A percentile compares a stretch with the other conserved stretches of the same genome.
These are phyloP conservation scores for Ectemnius lituratus DNA, from an alignment of 2,888 invertebrate genomes.

Conservation along the genomic window DNA sequence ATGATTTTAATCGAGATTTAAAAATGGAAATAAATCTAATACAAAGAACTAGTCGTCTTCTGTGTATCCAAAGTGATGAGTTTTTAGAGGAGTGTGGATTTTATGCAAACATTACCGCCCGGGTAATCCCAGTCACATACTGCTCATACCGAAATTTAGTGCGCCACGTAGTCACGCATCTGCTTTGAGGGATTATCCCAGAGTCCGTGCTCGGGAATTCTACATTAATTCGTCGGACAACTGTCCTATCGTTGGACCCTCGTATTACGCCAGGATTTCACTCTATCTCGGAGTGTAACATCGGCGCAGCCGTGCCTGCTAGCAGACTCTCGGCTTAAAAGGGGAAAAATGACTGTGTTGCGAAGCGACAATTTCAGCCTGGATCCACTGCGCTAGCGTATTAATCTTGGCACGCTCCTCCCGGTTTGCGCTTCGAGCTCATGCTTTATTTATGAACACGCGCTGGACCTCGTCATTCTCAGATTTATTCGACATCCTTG, in stretches of 20 bases:
- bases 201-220: neutral
- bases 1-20: neutral
- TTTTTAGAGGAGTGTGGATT: neutral
- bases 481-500: conserved; percentile 39
- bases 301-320: conserved; percentile 16
- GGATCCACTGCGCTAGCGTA: conserved; percentile 16
- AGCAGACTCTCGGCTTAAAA: conserved; percentile 10
- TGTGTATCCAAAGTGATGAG: neutral
- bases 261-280: conserved; percentile 15
- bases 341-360: conserved; percentile 5
- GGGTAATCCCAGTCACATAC: neutral
- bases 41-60: neutral
- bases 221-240: conserved; percentile 6
- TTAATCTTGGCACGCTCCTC: conserved; percentile 40
- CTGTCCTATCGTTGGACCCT: conserved; percentile 1
- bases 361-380: conserved; percentile 32
- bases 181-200: conserved; percentile 2
- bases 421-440: conserved; percentile 43
- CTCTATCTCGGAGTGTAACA: neutral
- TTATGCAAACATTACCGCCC: neutral
- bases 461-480: conserved; percentile 37
- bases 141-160: neutral
- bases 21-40: neutral
- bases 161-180: conserved; percentile 2
- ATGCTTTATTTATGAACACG: conserved; percentile 44